Evolutionary conservation across 1,140 invertebrate species (phyloP), one percentile per base, ranked within the genome.

Genomic region (Proales similis): DNA sequence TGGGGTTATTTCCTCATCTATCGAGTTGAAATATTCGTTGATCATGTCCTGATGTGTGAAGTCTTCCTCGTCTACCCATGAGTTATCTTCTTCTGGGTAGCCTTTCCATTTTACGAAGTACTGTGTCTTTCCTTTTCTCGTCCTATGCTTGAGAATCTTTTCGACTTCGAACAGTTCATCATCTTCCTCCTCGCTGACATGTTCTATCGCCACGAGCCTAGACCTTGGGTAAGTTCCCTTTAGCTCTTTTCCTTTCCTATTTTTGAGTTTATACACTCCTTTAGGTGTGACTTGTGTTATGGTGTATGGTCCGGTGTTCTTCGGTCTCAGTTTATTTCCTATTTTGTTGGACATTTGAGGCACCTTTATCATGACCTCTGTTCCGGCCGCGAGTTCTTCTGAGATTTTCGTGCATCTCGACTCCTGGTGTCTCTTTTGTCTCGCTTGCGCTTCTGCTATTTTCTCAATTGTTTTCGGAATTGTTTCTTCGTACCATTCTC

Each of bases 51-150:
- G 14, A 26, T 20, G 45, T 38, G 27, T 38, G 4, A 38, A 57
- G 24, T 57, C 22, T 48, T 20, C 22, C 27, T 57, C 49, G 3
- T 26, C 17, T 17, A 61, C 53, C 53, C 53, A 61, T 20, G 53
- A 47, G 17, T 61, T 61, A 33, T 61, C 53, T n/a, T n/a, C 27
- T 48, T 43, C 26, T 0, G 26, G 39, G 7, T 48, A 61, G 5
- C 39, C 53, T 9, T 48, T 20, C 53, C 39, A 61, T 27, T 48
- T 42, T 20, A 61, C 20, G 2, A 61, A 48, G 14, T 61, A 61
- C 14, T 61, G 27, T 48, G 42, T 61, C 19, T 17, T 4, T 27
- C 53, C 53, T 27, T 27, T 43, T n/a, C 46, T 29, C 19, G n/a
- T 47, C 22, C 53, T 36, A 27, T 46, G 6, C 4, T 49, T 43